Evolutionary conservation across 2,113 vertebrate species (phyloP).

Genomic region (Lutjanus erythropterus): DNA sequence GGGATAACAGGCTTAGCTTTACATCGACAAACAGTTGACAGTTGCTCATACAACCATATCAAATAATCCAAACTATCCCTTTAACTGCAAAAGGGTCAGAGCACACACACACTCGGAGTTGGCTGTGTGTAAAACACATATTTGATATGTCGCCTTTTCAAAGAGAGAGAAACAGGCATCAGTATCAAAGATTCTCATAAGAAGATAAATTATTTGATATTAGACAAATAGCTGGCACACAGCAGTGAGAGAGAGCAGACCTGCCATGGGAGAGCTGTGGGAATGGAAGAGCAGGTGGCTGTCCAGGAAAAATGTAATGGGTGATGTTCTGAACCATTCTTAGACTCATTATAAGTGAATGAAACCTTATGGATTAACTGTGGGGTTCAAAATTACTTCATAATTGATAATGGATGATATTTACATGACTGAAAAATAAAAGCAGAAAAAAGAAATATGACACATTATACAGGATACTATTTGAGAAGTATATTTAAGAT

Average conservation of each 20-base stretch:
- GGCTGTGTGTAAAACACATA: constrained; percentile 1
- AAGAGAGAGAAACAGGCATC: constrained; percentile 24
- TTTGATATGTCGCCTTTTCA: not conserved
- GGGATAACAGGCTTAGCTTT: too few species aligned
- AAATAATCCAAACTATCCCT: not conserved
- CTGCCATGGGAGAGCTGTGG: constrained; percentile 30
- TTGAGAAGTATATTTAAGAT: not conserved
- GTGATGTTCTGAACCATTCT: not conserved
- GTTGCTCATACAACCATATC: too few species aligned
- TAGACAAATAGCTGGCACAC: constrained; percentile 39
- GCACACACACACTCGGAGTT: too few species aligned
- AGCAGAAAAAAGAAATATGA: not conserved
- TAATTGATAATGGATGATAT: not conserved
- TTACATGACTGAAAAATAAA: not conserved
- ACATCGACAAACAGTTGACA: too few species aligned
- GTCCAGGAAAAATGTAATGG: constrained; percentile 33
- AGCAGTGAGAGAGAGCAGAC: constrained; percentile 53
- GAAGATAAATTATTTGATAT: constrained; percentile 33
- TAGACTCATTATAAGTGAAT: not conserved
- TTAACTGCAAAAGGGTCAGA: not conserved
- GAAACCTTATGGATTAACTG: not conserved
- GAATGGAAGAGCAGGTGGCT: constrained; percentile 15
- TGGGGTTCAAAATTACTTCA: not conserved
- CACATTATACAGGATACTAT: not conserved
- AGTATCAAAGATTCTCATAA: constrained; percentile 26